Evolutionary conservation across 2,113 vertebrate genomes (phyloP).

Genomic region (Oryzias curvinotus): DNA sequence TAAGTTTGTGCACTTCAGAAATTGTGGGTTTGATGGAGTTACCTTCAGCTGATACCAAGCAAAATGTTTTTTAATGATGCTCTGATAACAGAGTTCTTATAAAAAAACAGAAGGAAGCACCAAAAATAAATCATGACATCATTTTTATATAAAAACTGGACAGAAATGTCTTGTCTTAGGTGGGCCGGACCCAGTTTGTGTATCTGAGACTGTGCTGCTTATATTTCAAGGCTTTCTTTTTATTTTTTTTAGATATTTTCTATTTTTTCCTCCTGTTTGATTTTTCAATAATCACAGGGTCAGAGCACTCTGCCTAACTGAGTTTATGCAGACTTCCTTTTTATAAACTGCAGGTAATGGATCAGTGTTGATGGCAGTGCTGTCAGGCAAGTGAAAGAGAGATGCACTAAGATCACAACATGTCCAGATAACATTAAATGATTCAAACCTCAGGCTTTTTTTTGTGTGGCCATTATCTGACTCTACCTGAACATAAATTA

Average conservation of each 20-base stretch:
- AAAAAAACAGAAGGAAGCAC: no score
- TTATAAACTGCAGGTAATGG: not conserved
- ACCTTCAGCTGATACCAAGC: slow-evolving; percentile 24
- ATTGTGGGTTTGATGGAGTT: slow-evolving; percentile 3
- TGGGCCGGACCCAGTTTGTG: no score
- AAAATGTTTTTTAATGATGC: slow-evolving; percentile 12
- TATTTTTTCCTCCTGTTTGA: not conserved
- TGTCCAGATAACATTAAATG: slow-evolving; percentile 53
- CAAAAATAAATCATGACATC: no score
- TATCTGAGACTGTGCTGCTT: not conserved
- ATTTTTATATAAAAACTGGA: no score
- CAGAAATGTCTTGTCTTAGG: no score
- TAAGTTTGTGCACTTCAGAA: slow-evolving; percentile 34
- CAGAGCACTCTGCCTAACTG: not conserved
- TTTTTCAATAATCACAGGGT: not conserved
- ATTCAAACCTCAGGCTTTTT: slow-evolving; percentile 59
- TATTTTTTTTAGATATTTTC: no score
- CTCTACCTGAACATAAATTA: slow-evolving; percentile 58
- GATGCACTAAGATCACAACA: slow-evolving; percentile 30
- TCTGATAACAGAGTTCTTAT: no score
- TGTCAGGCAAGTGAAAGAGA: slow-evolving; percentile 18
- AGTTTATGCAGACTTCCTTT: not conserved
- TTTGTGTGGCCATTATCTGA: slow-evolving; percentile 40
- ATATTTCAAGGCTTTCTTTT: not conserved
- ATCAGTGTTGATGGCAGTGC: not conserved